A percentile compares a stretch with the other conserved stretches of the same genome.
Conservation (phyloP, 1,140 invertebrate genomes). For the Drosophila gunungcola region DNA sequence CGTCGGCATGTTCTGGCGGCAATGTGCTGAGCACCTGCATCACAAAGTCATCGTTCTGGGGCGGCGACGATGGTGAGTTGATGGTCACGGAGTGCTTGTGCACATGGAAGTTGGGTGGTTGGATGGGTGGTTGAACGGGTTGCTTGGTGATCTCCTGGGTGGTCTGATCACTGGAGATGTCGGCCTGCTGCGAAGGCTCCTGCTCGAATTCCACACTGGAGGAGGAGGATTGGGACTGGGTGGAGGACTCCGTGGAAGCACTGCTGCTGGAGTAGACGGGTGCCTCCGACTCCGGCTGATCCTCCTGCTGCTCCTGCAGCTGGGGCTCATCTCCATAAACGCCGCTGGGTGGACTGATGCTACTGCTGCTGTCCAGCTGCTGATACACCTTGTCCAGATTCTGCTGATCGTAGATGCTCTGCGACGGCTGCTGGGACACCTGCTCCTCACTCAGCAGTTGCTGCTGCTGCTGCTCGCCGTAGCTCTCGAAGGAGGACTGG, state of each 20-base stretch:
- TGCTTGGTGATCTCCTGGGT: slow-evolving; percentile 13
- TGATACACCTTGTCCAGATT: slow-evolving; percentile 76
- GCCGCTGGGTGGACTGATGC: slow-evolving; percentile 52
- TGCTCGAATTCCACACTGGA: slow-evolving; percentile 66
- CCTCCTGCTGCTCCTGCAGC: not conserved
- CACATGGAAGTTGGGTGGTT: slow-evolving; percentile 66
- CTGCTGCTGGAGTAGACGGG: slow-evolving; percentile 48
- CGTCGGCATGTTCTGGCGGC: slow-evolving; percentile 61
- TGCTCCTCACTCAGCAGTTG: slow-evolving; percentile 57
- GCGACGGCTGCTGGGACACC: slow-evolving; percentile 11
- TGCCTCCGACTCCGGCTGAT: not conserved
- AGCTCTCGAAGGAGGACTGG: slow-evolving; percentile 59
- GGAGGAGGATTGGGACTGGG: slow-evolving; percentile 37
- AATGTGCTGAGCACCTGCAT: slow-evolving; percentile 72
- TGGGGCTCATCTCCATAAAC: slow-evolving; percentile 41
- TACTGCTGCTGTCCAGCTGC: slow-evolving; percentile 61
- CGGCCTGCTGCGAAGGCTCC: slow-evolving; percentile 25
- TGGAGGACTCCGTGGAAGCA: slow-evolving; percentile 52
- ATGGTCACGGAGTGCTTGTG: slow-evolving; percentile 75
- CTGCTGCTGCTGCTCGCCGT: slow-evolving; percentile 58
- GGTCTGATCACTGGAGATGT: slow-evolving; percentile 30
- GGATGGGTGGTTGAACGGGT: slow-evolving; percentile 21
- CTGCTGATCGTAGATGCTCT: slow-evolving; percentile 54
- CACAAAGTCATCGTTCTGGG: slow-evolving; percentile 77
- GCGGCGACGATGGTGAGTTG: slow-evolving; percentile 60